A percentile compares a stretch with the other conserved stretches of the same genome.
Evolutionary conservation across 2,797 vertebrate genomes (phyloP).

Genomic region (Pseudochaenichthys georgianus): DNA sequence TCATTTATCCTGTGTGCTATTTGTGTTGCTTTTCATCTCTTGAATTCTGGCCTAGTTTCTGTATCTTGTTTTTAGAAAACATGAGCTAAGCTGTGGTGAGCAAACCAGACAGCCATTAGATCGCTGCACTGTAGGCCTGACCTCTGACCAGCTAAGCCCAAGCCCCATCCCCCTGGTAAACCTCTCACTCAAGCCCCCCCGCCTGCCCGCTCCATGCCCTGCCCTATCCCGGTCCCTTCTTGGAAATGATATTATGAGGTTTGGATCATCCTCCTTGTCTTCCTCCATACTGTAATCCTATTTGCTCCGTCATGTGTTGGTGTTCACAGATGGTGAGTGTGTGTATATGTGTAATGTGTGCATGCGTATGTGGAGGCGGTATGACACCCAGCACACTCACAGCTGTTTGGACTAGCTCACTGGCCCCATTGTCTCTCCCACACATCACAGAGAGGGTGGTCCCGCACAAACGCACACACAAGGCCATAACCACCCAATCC

Average conservation of each 20-base stretch:
- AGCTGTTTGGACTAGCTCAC: constrained; percentile 80
- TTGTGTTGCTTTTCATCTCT: constrained; percentile 71
- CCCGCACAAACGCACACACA: constrained; percentile 46
- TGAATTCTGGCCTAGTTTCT: constrained; percentile 77
- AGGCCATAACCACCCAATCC: constrained; percentile 49
- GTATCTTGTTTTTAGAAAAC: constrained; percentile 76
- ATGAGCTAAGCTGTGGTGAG: constrained; percentile 66
- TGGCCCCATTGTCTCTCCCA: constrained; percentile 76
- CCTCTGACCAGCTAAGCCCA: constrained; percentile 76
- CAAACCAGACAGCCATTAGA: constrained; percentile 76
- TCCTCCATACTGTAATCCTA: constrained; percentile 85
- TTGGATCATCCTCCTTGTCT: constrained; percentile 82
- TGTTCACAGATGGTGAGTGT: constrained; percentile 82
- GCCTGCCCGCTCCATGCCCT: constrained; percentile 54
- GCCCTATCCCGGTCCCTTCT: constrained; percentile 55
- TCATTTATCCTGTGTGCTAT: constrained; percentile 67
- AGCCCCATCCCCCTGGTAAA: constrained; percentile 68
- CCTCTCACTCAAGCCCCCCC: constrained; percentile 54
- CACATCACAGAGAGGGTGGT: constrained; percentile 66
- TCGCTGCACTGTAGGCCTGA: constrained; percentile 77
- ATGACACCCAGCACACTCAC: constrained; percentile 77
- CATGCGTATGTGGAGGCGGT: constrained; percentile 50
- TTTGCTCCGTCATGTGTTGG: constrained; percentile 87
- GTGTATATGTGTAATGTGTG: constrained; percentile 23
- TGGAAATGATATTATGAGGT: constrained; percentile 84